Base-by-base conservation (phyloP, 2,888 invertebrate species). In the Hydrotaea cyrtoneurina region DNA sequence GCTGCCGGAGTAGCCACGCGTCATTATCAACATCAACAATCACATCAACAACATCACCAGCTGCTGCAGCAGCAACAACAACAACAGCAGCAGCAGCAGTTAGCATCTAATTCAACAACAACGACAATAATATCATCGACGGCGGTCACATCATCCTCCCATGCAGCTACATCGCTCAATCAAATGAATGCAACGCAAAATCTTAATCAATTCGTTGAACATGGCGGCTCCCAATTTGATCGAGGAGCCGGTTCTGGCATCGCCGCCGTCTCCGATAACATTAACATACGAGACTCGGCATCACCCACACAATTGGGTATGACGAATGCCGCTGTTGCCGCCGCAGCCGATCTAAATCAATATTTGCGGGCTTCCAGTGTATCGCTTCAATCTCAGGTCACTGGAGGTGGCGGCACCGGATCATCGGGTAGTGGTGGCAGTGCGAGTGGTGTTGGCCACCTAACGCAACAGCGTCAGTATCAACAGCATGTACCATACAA, bases 71-170 rank as follows among this genome's bases (percentile, higher is more conserved):
- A 87, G 50, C 83, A 79, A 8, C 82, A 86, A n/a, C 69, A 64
- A 31, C 71, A 39, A 23, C 80, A 82, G 7, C 72, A 57, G 17
- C 80, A 80, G 10, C 73, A 57, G 15, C 62, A 74, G 13, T 39
- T 39, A 39, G 39, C 39, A 39, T 39, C 39, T 39, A 39, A 39
- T 53, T 76, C 86, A 84, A 21, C 84, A 82, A 39, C 86, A 86
- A 31, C 86, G 84, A 93, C 86, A 93, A 93, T 87, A 93, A 90
- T 91, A 78, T 89, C 83, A 91, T 92, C 71, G 93, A 93, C 87
- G 93, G 90, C 91, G 73, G 89, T 96, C 78, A 17, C 31, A 11
- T 31, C 66, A 2, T 21, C 83, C 62, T 15, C 19, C 36, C 62
- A 64, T 36, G 50, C 64, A 72, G 21, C 71, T 76, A 17, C 76